Evolutionary conservation across 2,113 vertebrate genomes (phyloP).

Genomic region (Burhinus oedicnemus): DNA sequence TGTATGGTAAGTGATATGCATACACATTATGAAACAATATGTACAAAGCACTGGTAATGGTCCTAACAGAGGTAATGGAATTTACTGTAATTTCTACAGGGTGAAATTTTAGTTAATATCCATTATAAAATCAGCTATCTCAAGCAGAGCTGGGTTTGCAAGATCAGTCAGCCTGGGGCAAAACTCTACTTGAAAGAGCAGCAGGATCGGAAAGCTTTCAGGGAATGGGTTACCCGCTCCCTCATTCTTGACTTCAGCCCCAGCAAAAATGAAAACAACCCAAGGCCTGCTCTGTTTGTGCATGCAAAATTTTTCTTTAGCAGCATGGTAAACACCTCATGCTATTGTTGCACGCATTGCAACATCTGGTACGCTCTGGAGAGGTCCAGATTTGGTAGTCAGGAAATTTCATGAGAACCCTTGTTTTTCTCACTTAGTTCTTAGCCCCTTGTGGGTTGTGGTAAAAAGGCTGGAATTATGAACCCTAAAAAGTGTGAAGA

Average conservation of each 20-base stretch:
- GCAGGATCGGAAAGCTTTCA: not conserved
- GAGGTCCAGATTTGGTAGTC: not conserved
- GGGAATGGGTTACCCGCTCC: not conserved
- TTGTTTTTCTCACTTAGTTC: not conserved
- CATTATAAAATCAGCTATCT: conserved; percentile 25
- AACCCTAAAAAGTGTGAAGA: not conserved
- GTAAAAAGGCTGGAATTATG: not conserved
- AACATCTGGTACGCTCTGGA: not conserved
- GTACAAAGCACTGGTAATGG: not conserved
- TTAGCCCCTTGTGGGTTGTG: not conserved
- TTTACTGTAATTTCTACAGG: conserved; percentile 34
- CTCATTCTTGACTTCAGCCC: not conserved
- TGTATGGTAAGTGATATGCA: not conserved
- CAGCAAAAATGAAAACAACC: not conserved
- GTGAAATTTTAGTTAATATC: conserved; percentile 37
- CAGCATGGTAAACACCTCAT: not conserved
- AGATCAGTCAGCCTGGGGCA: conserved; percentile 21
- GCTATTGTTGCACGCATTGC: not conserved
- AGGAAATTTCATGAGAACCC: accelerated
- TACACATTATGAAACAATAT: not conserved
- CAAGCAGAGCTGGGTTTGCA: conserved; percentile 15
- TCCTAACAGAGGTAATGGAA: conserved; percentile 16
- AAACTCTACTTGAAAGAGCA: conserved; percentile 19
- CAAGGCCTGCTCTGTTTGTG: not conserved
- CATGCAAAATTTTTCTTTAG: not conserved